Evolutionary conservation across 2,888 invertebrate genomes (phyloP), one percentile per base, ranked within the genome.

Genomic region (Pemphredon lugubris): DNA sequence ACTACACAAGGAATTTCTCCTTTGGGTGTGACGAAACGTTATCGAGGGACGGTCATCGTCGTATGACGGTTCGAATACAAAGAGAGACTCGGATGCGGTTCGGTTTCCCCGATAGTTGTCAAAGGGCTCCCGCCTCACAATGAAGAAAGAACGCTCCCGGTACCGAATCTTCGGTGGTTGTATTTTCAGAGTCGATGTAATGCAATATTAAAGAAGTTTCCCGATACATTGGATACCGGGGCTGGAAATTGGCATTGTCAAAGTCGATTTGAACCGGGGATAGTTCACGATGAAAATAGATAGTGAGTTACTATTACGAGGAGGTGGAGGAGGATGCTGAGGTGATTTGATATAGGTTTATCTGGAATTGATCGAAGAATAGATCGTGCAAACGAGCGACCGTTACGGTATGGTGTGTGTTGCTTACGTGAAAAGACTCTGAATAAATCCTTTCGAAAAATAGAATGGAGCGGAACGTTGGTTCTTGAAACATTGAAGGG

Each of bases 1-100:
- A 69, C 66, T 76, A 73, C 44, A 50, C 47, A 37, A 45, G 48
- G 63, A 77, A 78, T 78, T 80, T 76, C 73, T 18, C 53, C 53
- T 30, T 59, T 53, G 73, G 55, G 80, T 76, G 80, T 82, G 80
- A 76, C 75, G 69, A 64, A 80, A 76, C 80, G 74, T 80, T 76
- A 82, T 82, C 75, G 42, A 53, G 66, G 71, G 50, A 48, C 61
- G 69, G 77, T 67, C 73, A 75, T 72, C 75, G 64, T 40, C 45
- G 65, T 55, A 73, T 67, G 71, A 50, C 57, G 51, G 60, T 51
- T 61, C 32, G 80, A 80, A 77, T 79, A 77, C 59, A 63, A n/a
- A n/a, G 65, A 75, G 47, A 26, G 63, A 63, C 23, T n/a, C 54
- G 39, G 65, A 53, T 34, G 34, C 51, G 37, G 37, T 47, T 67